Conservation (phyloP, 2,797 vertebrate species). For the Eospalax fontanierii region DNA sequence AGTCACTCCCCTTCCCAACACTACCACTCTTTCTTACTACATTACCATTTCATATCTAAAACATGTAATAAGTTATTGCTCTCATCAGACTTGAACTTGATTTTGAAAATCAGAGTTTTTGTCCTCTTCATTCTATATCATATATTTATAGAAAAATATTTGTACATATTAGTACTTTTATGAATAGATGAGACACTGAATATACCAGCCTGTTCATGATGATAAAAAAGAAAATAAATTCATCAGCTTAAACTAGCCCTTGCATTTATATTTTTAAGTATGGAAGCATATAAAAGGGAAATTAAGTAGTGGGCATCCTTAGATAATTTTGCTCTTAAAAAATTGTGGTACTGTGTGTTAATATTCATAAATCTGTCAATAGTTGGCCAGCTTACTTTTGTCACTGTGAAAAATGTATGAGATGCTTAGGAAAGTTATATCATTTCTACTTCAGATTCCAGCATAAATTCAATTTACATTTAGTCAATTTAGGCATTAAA, state of each 20-base stretch:
- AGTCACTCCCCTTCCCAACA: neutral
- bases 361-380: constrained; percentile 83
- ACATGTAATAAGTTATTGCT: neutral
- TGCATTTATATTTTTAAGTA: constrained; percentile 19
- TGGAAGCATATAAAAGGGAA: constrained; percentile 72
- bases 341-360: constrained; percentile 67
- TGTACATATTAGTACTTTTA: neutral
- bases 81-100: neutral
- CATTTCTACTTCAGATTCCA: constrained; percentile 69
- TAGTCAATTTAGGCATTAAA: constrained; percentile 67
- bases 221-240: constrained; percentile 57
- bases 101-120: constrained; percentile 32
- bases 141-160: neutral
- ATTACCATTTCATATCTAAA: neutral
- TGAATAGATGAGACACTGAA: neutral
- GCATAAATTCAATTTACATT: constrained; percentile 73
- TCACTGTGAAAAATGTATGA: constrained; percentile 66
- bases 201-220: no score
- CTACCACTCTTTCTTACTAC: neutral
- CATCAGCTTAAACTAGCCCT: neutral
- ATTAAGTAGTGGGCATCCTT: constrained; percentile 70
- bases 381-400: constrained; percentile 75
- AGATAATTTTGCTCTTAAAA: constrained; percentile 68
- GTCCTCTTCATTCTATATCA: neutral
- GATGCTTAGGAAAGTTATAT: constrained; percentile 78